Evolutionary conservation across 2,888 invertebrate species (phyloP).

Genomic region (Folsomia candida): DNA sequence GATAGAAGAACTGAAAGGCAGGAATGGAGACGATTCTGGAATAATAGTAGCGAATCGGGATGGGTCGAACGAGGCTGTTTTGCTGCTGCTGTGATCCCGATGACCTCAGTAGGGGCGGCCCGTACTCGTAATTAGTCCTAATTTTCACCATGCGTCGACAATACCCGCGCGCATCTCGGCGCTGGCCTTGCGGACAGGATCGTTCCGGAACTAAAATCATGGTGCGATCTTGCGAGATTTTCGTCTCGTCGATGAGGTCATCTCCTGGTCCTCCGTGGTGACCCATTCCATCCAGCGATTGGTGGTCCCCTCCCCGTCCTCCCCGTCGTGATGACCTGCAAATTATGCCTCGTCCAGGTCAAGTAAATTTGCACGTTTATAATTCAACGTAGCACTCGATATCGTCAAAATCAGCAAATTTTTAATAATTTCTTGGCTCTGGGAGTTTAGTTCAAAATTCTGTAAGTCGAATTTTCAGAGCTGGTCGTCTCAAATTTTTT

Average conservation of each 20-base stretch:
- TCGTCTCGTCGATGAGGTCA: constrained; percentile 22
- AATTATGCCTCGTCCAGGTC: constrained; percentile 11
- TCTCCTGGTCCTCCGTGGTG: not conserved
- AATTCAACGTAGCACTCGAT: not conserved
- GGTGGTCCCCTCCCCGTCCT: constrained; percentile 23
- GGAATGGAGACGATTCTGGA: constrained; percentile 48
- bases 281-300: not conserved
- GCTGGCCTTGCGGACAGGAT: constrained; percentile 40
- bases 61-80: constrained; percentile 29
- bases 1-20: constrained; percentile 48
- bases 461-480: too few species aligned
- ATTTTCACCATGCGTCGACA: constrained; percentile 44
- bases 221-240: constrained; percentile 38
- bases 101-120: constrained; percentile 33
- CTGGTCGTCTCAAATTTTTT: too few species aligned
- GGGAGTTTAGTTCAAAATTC: too few species aligned
- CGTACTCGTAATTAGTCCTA: constrained; percentile 40
- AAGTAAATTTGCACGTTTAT: too few species aligned
- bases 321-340: constrained; percentile 10
- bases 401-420: too few species aligned
- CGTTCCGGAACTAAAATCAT: constrained; percentile 49
- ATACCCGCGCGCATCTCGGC: constrained; percentile 45
- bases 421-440: too few species aligned
- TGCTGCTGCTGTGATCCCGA: not conserved
- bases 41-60: constrained; percentile 46